phyloP scores from a whole-genome alignment of 2,888 invertebrate species.

The Baccha elongata region DNA sequence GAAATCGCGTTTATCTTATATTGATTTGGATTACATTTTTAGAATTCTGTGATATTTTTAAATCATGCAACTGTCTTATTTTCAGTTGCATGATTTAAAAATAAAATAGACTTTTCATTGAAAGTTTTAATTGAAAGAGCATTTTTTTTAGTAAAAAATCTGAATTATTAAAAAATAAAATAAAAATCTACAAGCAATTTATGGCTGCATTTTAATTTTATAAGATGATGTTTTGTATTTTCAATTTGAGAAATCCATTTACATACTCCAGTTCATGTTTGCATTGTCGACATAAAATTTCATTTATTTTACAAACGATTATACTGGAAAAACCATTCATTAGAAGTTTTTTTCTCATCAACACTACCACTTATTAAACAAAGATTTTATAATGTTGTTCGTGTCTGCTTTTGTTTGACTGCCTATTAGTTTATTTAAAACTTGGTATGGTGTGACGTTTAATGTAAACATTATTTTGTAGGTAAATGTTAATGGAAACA shows the following conservation, averaged over 20 bases:
- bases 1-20: not conserved
- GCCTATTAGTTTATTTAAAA: not conserved
- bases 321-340: too few species aligned
- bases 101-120: conserved; percentile 1
- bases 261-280: too few species aligned
- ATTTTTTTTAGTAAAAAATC: too few species aligned
- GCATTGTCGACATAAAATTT: too few species aligned
- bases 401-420: not conserved
- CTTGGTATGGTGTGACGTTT: not conserved
- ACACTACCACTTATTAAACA: not conserved
- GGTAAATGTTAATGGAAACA: conserved; percentile 7
- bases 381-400: conserved; percentile 5
- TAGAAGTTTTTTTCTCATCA: too few species aligned
- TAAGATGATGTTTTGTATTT: too few species aligned
- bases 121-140: conserved; percentile 3
- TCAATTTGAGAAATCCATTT: too few species aligned
- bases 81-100: conserved; percentile 9
- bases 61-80: not conserved
- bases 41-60: conserved; percentile 1
- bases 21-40: conserved; percentile 22
- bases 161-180: too few species aligned
- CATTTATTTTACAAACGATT: too few species aligned
- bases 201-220: too few species aligned
- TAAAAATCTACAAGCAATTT: too few species aligned
- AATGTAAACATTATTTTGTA: not conserved